These are phyloP conservation scores for Semnopithecus entellus DNA, from an alignment of 2,113 vertebrate genomes.

Conservation along the genomic window DNA sequence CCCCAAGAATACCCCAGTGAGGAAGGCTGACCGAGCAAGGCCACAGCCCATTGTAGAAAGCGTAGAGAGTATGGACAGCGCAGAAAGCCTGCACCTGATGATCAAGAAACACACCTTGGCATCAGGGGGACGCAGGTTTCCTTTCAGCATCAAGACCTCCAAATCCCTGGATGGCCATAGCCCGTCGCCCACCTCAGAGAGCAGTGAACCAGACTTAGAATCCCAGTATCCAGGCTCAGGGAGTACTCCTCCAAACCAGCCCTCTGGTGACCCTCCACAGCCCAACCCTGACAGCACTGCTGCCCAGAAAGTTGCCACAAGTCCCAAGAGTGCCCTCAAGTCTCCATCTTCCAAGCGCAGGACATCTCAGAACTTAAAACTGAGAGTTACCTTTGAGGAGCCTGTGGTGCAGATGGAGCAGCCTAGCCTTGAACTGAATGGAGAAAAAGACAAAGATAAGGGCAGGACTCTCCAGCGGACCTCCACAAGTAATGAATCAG, in stretches of 20 bases:
- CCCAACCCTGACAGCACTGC: slow-evolving; percentile 73
- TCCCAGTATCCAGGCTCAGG: slow-evolving; percentile 67
- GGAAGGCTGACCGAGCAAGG: slow-evolving; percentile 88
- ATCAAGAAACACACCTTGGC: slow-evolving; percentile 89
- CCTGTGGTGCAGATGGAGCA: slow-evolving; percentile 92
- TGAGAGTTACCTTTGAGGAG: slow-evolving; percentile 98
- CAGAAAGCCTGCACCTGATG: slow-evolving; percentile 88
- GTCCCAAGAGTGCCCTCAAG: slow-evolving; percentile 98
- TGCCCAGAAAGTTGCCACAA: slow-evolving; percentile 91
- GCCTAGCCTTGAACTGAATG: slow-evolving; percentile 84
- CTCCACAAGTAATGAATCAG: slow-evolving; percentile 61
- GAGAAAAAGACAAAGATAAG: slow-evolving; percentile 88
- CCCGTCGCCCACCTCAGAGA: slow-evolving; percentile 92
- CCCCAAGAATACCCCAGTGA: slow-evolving; percentile 84
- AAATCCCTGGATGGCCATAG: slow-evolving; percentile 91
- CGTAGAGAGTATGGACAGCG: slow-evolving; percentile 85
- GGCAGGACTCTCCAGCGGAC: slow-evolving; percentile 77
- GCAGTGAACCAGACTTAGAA: slow-evolving; percentile 89
- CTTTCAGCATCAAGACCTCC: slow-evolving; percentile 89
- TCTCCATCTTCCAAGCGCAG: slow-evolving; percentile 96
- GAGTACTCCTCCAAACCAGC: slow-evolving; percentile 72
- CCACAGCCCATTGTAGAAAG: slow-evolving; percentile 92
- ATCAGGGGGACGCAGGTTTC: slow-evolving; percentile 90
- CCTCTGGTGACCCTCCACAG: slow-evolving; percentile 77
- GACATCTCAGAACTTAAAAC: slow-evolving; percentile 95